Percentiles rank a stretch among this genome's conserved stretches.
Evolutionary conservation across 2,797 vertebrate species (phyloP).

Genomic region (Microhierax caerulescens): DNA sequence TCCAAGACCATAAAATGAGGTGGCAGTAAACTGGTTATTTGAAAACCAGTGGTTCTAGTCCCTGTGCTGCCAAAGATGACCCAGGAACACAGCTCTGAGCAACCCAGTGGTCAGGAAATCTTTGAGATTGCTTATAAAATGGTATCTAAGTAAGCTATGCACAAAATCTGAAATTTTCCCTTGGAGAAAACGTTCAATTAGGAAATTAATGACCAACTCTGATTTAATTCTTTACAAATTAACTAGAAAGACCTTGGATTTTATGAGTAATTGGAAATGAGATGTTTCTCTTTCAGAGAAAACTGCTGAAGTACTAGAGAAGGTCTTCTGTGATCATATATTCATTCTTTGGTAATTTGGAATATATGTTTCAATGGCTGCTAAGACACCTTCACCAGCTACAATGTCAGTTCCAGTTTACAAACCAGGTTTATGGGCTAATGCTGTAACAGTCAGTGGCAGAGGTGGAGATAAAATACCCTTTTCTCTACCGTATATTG

Average conservation of each 20-base stretch:
- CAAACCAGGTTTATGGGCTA: neutral
- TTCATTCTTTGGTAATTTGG: neutral
- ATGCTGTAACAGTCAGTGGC: neutral
- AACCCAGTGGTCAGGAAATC: neutral
- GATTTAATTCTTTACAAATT: neutral
- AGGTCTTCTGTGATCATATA: neutral
- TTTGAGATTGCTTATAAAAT: no score
- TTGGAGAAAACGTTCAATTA: neutral
- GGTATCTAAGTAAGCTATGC: neutral
- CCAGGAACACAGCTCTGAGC: neutral
- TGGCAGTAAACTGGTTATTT: neutral
- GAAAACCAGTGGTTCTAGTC: neutral
- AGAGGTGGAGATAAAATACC: neutral
- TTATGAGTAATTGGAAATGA: neutral
- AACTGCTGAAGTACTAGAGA: neutral
- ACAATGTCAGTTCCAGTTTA: neutral
- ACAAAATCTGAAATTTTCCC: neutral
- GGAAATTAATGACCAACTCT: neutral
- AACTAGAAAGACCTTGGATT: neutral
- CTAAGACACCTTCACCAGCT: neutral
- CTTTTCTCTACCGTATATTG: neutral
- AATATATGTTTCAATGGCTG: neutral
- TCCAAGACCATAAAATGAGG: neutral
- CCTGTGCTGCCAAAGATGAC: neutral
- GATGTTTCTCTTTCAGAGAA: neutral